phyloP scores from a whole-genome alignment of 2,797 vertebrate species.

The Acanthurus leucopareius region DNA sequence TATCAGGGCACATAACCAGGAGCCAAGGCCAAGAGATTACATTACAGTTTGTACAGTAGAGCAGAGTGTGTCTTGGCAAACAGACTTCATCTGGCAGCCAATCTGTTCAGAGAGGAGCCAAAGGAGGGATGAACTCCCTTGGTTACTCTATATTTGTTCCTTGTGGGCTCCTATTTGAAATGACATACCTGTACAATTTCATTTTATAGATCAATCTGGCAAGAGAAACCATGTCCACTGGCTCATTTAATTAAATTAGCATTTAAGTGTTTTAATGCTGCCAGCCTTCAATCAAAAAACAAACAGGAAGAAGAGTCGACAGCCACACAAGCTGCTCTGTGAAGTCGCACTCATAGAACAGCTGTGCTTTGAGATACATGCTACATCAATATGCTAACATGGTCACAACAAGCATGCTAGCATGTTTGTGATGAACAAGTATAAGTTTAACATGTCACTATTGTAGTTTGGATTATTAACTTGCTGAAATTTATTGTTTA shows the following conservation, averaged over 20 bases:
- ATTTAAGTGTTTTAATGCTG: slow-evolving; percentile 49
- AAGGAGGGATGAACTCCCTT: slow-evolving; percentile 18
- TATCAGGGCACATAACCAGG: slow-evolving; percentile 64
- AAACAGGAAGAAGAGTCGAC: not conserved
- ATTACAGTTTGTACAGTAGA: slow-evolving; percentile 71
- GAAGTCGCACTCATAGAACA: not conserved
- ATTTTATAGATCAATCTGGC: slow-evolving; percentile 46
- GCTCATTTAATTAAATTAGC: slow-evolving; percentile 48
- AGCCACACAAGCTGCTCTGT: not conserved
- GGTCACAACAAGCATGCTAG: not conserved
- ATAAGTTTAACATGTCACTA: not conserved
- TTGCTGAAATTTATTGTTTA: not conserved
- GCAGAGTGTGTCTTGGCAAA: slow-evolving; percentile 73
- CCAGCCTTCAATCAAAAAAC: slow-evolving; percentile 1
- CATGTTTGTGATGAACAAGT: not conserved
- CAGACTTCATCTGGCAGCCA: slow-evolving; percentile 58
- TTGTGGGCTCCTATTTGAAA: slow-evolving; percentile 38
- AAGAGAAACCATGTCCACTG: slow-evolving; percentile 30
- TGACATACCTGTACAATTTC: slow-evolving; percentile 48
- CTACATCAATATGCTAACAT: not conserved
- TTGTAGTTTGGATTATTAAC: not conserved
- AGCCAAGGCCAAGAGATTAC: slow-evolving; percentile 66
- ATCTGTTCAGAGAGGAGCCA: slow-evolving; percentile 52
- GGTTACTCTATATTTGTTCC: slow-evolving; percentile 36
- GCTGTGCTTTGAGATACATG: not conserved